Evolutionary conservation across 2,888 invertebrate species (phyloP).

Genomic region (Smittia aterrima): DNA sequence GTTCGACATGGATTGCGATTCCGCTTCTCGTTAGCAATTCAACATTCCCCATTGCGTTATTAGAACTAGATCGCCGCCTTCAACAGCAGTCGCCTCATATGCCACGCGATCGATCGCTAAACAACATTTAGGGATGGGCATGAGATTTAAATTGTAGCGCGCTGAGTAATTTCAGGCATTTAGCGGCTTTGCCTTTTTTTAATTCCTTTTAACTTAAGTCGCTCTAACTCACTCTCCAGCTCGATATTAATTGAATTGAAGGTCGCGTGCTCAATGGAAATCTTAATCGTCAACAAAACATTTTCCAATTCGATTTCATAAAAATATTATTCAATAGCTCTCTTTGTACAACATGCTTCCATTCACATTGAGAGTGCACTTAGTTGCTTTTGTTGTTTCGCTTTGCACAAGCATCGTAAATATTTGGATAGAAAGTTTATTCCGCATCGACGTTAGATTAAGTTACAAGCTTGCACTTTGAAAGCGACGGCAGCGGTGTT

Average conservation of each 20-base stretch:
- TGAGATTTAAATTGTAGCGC: not conserved
- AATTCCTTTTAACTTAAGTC: slow-evolving; percentile 4
- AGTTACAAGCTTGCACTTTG: no score
- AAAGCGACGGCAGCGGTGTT: no score
- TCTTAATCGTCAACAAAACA: slow-evolving; percentile 25
- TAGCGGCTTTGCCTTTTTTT: slow-evolving; percentile 4
- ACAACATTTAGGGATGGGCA: slow-evolving; percentile 31
- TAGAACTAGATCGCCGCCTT: not conserved
- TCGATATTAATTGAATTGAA: slow-evolving; percentile 3
- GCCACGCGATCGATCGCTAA: slow-evolving; percentile 4
- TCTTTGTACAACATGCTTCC: slow-evolving; percentile 4
- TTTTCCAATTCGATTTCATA: not conserved
- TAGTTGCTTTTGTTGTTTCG: not conserved
- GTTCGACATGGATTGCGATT: not conserved
- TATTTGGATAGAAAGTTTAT: slow-evolving; percentile 35
- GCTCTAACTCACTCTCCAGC: not conserved
- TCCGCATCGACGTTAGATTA: not conserved
- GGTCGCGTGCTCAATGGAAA: not conserved
- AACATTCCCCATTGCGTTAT: no score
- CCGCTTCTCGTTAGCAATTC: not conserved
- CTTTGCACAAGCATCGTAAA: not conserved
- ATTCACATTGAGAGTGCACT: not conserved
- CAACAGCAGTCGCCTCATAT: not conserved
- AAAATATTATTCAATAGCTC: not conserved
- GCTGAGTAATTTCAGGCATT: not conserved